These are phyloP conservation scores for Chirona hameri DNA, from an alignment of 2,888 invertebrate genomes.

Conservation along the genomic window DNA sequence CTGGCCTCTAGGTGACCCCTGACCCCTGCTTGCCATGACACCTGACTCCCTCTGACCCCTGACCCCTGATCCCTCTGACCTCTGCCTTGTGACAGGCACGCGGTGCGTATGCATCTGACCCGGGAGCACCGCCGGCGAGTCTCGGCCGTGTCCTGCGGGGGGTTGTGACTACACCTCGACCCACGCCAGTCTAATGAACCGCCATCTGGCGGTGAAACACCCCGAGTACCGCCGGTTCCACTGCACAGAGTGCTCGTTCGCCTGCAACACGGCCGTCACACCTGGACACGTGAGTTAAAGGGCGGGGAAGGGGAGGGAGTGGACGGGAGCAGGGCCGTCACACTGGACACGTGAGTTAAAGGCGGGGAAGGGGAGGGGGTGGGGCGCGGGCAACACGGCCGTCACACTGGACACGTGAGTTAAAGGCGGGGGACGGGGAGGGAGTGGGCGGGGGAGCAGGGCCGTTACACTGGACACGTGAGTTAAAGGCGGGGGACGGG, in stretches of 20 bases:
- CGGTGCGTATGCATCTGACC: background rate
- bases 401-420: background rate
- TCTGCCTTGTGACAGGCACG: background rate
- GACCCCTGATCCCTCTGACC: too few species aligned
- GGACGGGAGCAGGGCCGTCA: background rate
- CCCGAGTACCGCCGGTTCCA: background rate
- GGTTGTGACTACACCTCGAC: background rate
- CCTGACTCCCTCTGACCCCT: too few species aligned
- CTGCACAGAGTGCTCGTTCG: background rate
- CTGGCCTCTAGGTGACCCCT: too few species aligned
- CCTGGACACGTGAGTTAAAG: background rate
- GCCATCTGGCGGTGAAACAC: background rate
- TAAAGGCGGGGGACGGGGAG: too few species aligned
- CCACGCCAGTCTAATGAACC: background rate
- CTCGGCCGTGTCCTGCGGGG: background rate
- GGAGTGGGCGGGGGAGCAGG: background rate
- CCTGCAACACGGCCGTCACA: background rate
- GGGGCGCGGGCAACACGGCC: background rate
- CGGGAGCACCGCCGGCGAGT: background rate
- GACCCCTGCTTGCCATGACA: too few species aligned
- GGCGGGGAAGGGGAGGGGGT: too few species aligned
- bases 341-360: too few species aligned
- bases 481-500: background rate
- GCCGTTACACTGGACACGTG: background rate
- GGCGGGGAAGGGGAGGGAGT: background rate